A percentile compares a stretch with the other conserved stretches of the same genome.
These are phyloP conservation scores for Nyctereutes procyonoides DNA, from an alignment of 2,113 vertebrate species.

Conservation along the genomic window DNA sequence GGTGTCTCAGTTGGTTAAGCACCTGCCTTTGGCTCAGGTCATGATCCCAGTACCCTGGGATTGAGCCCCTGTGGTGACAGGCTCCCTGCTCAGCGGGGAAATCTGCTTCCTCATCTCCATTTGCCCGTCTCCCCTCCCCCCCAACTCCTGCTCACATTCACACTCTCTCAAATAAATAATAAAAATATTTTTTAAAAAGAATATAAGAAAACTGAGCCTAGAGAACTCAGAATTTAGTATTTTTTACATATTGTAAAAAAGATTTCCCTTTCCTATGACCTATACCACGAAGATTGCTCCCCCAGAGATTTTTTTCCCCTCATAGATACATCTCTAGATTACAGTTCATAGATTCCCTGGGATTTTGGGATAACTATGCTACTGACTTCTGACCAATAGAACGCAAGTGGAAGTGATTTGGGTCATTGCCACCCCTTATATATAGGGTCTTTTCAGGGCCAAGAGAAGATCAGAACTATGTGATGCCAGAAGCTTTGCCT, in stretches of 20 bases:
- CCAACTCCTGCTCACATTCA: neutral
- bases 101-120: neutral
- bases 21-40: neutral
- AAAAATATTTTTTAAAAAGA: neutral
- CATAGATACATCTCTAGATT: neutral
- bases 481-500: neutral
- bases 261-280: neutral
- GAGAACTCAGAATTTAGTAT: slow-evolving; percentile 30
- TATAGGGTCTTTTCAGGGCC: neutral
- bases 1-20: neutral
- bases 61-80: neutral
- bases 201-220: neutral
- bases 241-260: neutral
- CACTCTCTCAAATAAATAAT: neutral
- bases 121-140: neutral
- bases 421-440: neutral
- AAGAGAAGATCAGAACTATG: neutral
- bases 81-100: neutral
- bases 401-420: neutral
- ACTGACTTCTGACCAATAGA: neutral
- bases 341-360: neutral
- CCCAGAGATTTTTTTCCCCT: neutral
- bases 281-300: neutral
- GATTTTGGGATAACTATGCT: neutral
- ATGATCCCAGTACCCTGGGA: neutral